phyloP scores from a whole-genome alignment of 2,888 invertebrate species.

The Trissolcus brochymenae region DNA sequence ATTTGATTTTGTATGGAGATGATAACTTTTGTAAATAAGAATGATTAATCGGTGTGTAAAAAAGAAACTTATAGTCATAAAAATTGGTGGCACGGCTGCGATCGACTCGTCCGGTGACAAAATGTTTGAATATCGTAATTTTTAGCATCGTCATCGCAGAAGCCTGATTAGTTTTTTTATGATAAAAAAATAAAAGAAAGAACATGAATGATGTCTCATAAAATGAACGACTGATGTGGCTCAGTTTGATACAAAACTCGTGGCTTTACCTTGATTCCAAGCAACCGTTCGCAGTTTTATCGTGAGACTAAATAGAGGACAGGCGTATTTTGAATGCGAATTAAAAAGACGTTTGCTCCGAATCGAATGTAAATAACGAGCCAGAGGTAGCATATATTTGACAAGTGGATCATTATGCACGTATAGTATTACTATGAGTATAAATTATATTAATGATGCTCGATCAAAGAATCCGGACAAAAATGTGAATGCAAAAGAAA shows the following conservation, averaged over 20 bases:
- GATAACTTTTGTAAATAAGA: conserved; percentile 37
- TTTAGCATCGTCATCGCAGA: conserved; percentile 62
- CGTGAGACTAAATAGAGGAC: conserved; percentile 36
- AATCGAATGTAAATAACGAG: conserved; percentile 64
- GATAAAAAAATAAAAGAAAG: conserved; percentile 44
- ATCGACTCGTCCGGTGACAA: conserved; percentile 16
- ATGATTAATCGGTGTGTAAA: conserved; percentile 4
- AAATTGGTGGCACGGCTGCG: conserved; percentile 18
- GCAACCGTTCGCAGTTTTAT: conserved; percentile 47
- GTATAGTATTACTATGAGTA: conserved; percentile 69
- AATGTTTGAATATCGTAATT: conserved; percentile 60
- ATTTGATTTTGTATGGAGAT: conserved; percentile 34
- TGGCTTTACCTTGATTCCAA: conserved; percentile 59
- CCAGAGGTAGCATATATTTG: conserved; percentile 50
- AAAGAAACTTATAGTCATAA: neutral
- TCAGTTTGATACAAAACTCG: conserved; percentile 61
- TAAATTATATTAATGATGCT: conserved; percentile 61
- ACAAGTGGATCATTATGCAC: conserved; percentile 66
- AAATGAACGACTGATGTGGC: conserved; percentile 63
- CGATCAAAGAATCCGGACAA: conserved; percentile 63
- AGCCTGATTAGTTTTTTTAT: conserved; percentile 68
- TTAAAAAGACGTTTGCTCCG: conserved; percentile 61
- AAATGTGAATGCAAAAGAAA: conserved; percentile 9
- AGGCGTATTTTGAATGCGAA: conserved; percentile 48
- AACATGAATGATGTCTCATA: conserved; percentile 64